Evolutionary conservation across 2,797 vertebrate genomes (phyloP).

Genomic region (Phalanger gymnotis): DNA sequence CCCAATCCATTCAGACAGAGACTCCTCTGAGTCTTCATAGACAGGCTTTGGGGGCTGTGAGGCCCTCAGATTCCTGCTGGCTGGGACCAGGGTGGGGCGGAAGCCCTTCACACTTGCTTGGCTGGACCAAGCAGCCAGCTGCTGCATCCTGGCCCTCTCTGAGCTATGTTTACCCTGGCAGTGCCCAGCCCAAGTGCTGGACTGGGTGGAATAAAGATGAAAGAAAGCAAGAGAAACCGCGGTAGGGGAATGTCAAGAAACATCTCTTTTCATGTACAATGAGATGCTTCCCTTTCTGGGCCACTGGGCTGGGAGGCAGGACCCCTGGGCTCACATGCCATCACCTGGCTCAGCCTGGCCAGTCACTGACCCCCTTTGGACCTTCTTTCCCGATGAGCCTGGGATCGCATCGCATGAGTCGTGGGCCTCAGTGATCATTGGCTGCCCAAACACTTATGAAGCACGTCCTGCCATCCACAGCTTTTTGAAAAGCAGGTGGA

Average conservation of each 20-base stretch:
- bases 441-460: no score
- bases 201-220: background rate
- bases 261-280: background rate
- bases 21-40: background rate
- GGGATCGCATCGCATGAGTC: no score
- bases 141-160: background rate
- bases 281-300: background rate
- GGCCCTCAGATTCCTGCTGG: background rate
- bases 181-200: no score
- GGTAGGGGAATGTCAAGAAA: background rate
- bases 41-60: background rate
- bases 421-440: no score
- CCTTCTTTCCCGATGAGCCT: background rate
- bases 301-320: background rate
- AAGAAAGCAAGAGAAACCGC: background rate
- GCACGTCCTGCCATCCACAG: background rate
- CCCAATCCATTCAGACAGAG: background rate
- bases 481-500: no score
- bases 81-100: background rate
- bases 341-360: background rate
- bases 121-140: background rate
- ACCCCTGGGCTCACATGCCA: background rate
- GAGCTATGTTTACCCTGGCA: background rate
- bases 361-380: background rate
- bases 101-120: background rate